A percentile compares a stretch with the other conserved stretches of the same genome.
These are phyloP conservation scores for Oreochromis niloticus DNA, from an alignment of 2,113 vertebrate species.

Conservation along the genomic window DNA sequence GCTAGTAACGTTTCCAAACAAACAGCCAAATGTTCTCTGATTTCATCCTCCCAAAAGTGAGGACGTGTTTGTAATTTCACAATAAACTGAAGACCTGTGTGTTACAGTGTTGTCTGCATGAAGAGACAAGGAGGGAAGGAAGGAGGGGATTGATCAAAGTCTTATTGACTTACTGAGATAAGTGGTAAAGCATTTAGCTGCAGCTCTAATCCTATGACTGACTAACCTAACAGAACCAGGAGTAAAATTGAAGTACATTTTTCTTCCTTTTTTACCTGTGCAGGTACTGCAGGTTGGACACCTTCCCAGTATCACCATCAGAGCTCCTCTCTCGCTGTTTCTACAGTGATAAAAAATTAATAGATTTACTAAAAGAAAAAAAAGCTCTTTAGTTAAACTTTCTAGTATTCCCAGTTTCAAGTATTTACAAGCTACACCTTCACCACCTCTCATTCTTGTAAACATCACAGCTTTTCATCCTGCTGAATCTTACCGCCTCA, in stretches of 20 bases:
- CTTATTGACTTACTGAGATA: background rate
- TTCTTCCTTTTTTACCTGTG: slow-evolving; percentile 80
- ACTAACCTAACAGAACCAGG: background rate
- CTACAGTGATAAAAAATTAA: slow-evolving; percentile 53
- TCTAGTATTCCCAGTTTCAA: background rate
- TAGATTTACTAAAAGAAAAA: background rate
- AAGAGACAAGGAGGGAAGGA: background rate
- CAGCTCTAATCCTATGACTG: background rate
- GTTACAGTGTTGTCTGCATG: background rate
- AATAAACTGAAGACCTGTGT: background rate
- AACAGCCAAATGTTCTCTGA: background rate
- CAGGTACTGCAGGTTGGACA: slow-evolving; percentile 92
- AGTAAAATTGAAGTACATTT: background rate
- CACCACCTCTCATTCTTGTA: background rate
- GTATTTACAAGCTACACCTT: background rate
- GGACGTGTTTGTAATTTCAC: background rate
- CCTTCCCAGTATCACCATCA: slow-evolving; percentile 85
- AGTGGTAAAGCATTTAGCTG: background rate
- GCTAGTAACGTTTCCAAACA: background rate
- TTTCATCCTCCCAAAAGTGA: background rate
- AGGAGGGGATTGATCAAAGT: background rate
- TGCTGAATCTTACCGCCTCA: slow-evolving; percentile 78
- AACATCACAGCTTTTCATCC: background rate
- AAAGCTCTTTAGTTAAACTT: background rate
- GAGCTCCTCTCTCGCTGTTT: slow-evolving; percentile 85